These are phyloP conservation scores for Allophyes oxyacanthae DNA, from an alignment of 2,888 invertebrate species.

Conservation along the genomic window DNA sequence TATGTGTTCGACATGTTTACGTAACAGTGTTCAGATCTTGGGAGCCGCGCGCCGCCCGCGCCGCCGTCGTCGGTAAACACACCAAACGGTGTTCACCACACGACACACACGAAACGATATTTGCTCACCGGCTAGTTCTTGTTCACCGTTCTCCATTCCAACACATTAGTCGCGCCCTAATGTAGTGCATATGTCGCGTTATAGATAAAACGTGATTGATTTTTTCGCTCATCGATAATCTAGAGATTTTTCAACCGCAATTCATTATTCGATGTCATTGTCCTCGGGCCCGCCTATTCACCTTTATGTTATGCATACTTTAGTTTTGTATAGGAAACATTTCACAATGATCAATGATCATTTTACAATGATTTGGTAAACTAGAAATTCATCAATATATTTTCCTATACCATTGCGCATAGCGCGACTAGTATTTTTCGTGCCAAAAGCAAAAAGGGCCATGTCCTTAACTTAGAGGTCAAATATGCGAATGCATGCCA, in stretches of 20 bases:
- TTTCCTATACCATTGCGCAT: slow-evolving; percentile 11
- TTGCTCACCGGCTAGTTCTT: slow-evolving; percentile 69
- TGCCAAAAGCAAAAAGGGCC: slow-evolving; percentile 68
- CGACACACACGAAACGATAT: slow-evolving; percentile 71
- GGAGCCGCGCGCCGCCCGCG: slow-evolving; percentile 51
- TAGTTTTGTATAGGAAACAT: slow-evolving; percentile 22
- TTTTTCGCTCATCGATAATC: slow-evolving; percentile 42
- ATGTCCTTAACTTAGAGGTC: slow-evolving; percentile 76
- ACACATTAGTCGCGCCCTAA: slow-evolving; percentile 46
- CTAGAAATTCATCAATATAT: slow-evolving; percentile 14
- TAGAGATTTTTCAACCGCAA: slow-evolving; percentile 40
- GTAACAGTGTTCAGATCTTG: slow-evolving; percentile 82
- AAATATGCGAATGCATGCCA: slow-evolving; percentile 60
- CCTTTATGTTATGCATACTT: slow-evolving; percentile 35
- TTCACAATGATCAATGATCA: too few species aligned
- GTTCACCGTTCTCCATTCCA: slow-evolving; percentile 54
- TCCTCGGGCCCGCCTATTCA: slow-evolving; percentile 46
- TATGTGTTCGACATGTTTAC: slow-evolving; percentile 79
- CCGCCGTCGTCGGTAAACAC: slow-evolving; percentile 66
- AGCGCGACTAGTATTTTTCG: slow-evolving; percentile 38
- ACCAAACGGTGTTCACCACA: slow-evolving; percentile 66
- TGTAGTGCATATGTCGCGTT: slow-evolving; percentile 26
- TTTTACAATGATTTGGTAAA: slow-evolving; percentile 18
- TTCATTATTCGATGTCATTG: slow-evolving; percentile 50
- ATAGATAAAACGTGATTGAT: slow-evolving; percentile 43